Evolutionary conservation across 2,113 vertebrate species (phyloP).

Genomic region (Calidris pygmaea): DNA sequence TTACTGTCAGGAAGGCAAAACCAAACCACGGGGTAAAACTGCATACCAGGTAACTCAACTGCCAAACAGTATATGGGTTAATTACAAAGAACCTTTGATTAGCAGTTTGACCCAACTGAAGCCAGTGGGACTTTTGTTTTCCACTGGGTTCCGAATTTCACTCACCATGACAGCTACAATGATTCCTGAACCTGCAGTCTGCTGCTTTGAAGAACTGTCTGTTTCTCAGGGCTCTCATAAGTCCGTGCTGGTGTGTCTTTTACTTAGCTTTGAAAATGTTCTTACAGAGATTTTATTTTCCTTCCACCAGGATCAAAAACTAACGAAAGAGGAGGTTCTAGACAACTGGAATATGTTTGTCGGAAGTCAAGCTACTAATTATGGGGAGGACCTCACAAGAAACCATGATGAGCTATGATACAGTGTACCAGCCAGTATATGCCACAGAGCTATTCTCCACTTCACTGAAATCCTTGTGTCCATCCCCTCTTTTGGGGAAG

Average conservation of each 20-base stretch:
- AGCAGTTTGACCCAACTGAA: background rate
- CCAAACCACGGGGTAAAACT: background rate
- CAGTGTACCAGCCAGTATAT: background rate
- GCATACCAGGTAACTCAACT: background rate
- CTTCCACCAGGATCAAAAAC: constrained; percentile 84
- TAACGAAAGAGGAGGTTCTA: constrained; percentile 93
- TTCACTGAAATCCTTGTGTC: background rate
- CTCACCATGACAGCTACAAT: background rate
- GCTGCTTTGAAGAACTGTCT: background rate
- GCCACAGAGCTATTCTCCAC: background rate
- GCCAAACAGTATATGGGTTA: background rate
- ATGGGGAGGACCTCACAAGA: constrained; percentile 95
- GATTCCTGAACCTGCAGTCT: background rate
- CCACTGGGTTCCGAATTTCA: background rate
- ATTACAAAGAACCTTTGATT: background rate
- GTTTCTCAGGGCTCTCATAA: background rate
- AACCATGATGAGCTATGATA: constrained; percentile 94
- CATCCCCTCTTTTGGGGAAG: background rate
- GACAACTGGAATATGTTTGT: constrained; percentile 99
- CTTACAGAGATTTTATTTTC: constrained; percentile 15
- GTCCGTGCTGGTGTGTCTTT: background rate
- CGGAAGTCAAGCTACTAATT: constrained; percentile 98
- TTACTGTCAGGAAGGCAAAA: background rate
- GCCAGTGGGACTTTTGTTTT: background rate
- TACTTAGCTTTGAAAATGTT: background rate